These are phyloP conservation scores for Meta bourneti DNA, from an alignment of 2,888 invertebrate species.

Conservation along the genomic window DNA sequence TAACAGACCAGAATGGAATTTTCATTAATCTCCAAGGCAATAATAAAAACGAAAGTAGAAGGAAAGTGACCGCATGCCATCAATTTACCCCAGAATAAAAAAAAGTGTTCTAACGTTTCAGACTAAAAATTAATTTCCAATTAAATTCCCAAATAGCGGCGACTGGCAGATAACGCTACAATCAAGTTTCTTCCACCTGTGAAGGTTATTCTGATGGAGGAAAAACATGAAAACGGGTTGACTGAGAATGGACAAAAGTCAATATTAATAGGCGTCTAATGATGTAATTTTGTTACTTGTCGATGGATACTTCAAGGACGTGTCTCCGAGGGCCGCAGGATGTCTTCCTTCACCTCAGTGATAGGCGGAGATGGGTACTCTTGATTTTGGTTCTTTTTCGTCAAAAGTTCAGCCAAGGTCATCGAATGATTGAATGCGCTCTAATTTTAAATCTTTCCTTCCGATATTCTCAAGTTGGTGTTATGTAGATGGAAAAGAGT, in stretches of 20 bases:
- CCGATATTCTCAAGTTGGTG: neutral
- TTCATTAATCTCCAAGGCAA: too few species aligned
- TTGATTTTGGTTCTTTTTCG: neutral
- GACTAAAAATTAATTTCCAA: neutral
- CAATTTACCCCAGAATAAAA: neutral
- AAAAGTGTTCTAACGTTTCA: neutral
- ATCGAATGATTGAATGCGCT: constrained; percentile 1
- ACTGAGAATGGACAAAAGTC: neutral
- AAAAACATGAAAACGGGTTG: neutral
- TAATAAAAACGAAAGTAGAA: neutral
- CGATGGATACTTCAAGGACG: neutral
- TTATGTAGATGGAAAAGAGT: too few species aligned
- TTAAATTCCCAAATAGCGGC: too few species aligned
- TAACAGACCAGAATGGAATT: too few species aligned
- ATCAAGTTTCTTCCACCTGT: neutral
- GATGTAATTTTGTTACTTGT: constrained; percentile 9
- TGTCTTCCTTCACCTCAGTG: constrained; percentile 10
- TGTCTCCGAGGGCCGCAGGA: neutral
- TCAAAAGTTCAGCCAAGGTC: constrained; percentile 10
- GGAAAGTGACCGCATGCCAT: neutral
- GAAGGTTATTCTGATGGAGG: neutral
- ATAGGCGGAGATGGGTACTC: neutral
- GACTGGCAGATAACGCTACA: neutral
- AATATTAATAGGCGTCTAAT: neutral
- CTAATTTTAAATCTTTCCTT: constrained; percentile 5